A percentile compares a stretch with the other conserved stretches of the same genome.
phyloP scores from a whole-genome alignment of 2,113 vertebrate species.

The Origma solitaria region DNA sequence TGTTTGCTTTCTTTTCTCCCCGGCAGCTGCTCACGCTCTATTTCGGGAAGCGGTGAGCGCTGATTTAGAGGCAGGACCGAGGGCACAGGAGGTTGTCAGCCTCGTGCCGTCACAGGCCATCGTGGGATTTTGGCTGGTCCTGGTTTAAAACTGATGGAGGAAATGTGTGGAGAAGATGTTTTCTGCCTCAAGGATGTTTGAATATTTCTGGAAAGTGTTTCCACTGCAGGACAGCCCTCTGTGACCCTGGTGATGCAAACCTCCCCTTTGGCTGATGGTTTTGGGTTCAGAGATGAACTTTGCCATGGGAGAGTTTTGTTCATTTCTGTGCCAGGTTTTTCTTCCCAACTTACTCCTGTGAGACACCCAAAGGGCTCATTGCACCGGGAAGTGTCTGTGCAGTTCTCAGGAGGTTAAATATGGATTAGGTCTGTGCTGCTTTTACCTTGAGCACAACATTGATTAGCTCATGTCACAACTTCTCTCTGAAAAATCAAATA shows the following conservation, averaged over 20 bases:
- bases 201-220: not conserved
- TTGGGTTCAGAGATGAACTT: not conserved
- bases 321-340: not conserved
- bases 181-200: not conserved
- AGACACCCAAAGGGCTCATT: not conserved
- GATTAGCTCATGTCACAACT: not conserved
- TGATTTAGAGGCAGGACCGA: not conserved
- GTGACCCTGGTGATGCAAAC: not conserved
- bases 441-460: not conserved
- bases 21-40: constrained; percentile 32
- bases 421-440: not conserved
- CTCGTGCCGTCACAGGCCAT: not conserved
- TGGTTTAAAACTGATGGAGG: not conserved
- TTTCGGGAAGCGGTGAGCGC: not conserved
- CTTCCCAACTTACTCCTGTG: accelerated
- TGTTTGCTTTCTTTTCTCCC: not conserved
- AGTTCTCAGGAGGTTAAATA: not conserved
- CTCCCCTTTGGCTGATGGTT: not conserved
- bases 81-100: not conserved
- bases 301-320: not conserved
- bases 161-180: not conserved
- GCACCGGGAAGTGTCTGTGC: not conserved
- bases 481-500: not conserved
- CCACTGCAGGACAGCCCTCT: not conserved
- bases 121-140: not conserved